Evolutionary conservation across 2,888 invertebrate genomes (phyloP).

Genomic region (Sinohyriopsis cumingii): DNA sequence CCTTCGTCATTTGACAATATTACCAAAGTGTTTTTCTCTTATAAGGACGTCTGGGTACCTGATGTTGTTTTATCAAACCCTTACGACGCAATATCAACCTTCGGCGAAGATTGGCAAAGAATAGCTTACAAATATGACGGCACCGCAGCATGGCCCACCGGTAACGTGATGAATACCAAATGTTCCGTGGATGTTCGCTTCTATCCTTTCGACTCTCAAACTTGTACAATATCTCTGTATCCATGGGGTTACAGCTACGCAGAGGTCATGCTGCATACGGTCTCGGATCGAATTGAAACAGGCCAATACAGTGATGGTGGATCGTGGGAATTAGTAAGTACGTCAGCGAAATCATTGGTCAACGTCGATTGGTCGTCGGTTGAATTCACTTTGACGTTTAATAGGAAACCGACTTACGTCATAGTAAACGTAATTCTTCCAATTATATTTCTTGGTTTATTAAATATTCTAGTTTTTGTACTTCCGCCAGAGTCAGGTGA

Average conservation of each 20-base stretch:
- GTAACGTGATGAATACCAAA: conserved; percentile 15
- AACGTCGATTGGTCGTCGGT: background rate
- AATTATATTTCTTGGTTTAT: conserved; percentile 30
- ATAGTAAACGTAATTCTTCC: conserved; percentile 39
- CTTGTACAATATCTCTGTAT: conserved; percentile 14
- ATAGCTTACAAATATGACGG: background rate
- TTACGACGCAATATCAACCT: background rate
- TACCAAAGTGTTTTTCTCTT: too few species aligned
- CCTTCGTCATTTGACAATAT: too few species aligned
- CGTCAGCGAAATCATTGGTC: too few species aligned
- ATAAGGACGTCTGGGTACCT: conserved; percentile 21
- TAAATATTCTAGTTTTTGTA: conserved; percentile 37
- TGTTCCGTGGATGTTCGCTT: conserved; percentile 16
- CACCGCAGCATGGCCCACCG: conserved; percentile 7
- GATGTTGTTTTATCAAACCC: conserved; percentile 18
- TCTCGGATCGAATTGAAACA: background rate
- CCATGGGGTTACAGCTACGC: conserved; percentile 13
- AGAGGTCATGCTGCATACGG: conserved; percentile 7
- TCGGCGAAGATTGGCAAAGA: conserved; percentile 11
- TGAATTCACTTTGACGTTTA: conserved; percentile 16
- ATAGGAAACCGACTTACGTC: conserved; percentile 31
- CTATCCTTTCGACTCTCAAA: conserved; percentile 24
- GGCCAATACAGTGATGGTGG: too few species aligned
- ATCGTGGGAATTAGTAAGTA: too few species aligned
- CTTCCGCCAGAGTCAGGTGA: conserved; percentile 39